A percentile compares a stretch with the other conserved stretches of the same genome.
These are phyloP conservation scores for Rhincodon typus DNA, from an alignment of 2,797 vertebrate species.

Conservation along the genomic window DNA sequence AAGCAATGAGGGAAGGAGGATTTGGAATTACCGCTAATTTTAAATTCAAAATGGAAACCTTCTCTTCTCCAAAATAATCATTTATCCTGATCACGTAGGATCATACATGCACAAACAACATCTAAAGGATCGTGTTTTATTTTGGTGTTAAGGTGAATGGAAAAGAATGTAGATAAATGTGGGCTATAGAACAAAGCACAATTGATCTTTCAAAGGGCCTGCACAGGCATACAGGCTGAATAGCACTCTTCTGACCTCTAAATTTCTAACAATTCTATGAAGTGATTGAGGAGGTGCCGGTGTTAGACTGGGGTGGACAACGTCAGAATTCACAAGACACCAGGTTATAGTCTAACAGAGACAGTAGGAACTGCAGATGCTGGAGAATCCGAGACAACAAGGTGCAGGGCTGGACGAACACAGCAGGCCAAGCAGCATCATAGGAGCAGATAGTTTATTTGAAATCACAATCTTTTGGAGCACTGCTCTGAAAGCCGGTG, in stretches of 20 bases:
- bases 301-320: too few relatives aligned
- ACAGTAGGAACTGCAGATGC: too few relatives aligned
- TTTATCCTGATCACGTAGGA: not conserved
- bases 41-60: not conserved
- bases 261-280: not conserved
- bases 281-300: too few relatives aligned
- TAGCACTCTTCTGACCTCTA: not conserved
- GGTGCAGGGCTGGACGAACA: too few relatives aligned
- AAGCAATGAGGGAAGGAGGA: not conserved
- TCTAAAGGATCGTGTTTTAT: not conserved
- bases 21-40: not conserved
- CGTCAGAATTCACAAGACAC: too few relatives aligned
- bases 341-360: too few relatives aligned
- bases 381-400: too few relatives aligned
- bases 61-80: not conserved
- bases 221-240: not conserved
- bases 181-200: not conserved
- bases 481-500: too few relatives aligned
- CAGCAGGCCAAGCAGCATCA: too few relatives aligned
- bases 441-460: too few relatives aligned
- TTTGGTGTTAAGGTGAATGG: not conserved
- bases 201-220: not conserved
- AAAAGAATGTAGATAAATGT: not conserved
- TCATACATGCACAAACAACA: not conserved
- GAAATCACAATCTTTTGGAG: too few relatives aligned